Conservation (phyloP, 2,113 vertebrate genomes). For the Paratilapia polleni region DNA sequence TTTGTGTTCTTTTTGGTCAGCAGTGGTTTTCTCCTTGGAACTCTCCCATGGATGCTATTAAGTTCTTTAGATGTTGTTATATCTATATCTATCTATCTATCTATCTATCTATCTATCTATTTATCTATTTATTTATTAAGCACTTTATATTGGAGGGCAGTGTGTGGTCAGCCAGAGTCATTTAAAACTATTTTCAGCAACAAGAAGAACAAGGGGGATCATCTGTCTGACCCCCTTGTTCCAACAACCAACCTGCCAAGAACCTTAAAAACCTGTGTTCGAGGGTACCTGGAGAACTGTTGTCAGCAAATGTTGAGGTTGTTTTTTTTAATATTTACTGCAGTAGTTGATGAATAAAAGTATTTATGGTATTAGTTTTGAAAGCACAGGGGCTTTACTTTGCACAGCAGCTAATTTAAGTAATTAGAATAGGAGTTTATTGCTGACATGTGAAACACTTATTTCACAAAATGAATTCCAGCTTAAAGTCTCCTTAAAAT, state of each 20-base stretch:
- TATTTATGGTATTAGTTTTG: not conserved
- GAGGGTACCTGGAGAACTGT: not conserved
- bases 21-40: no score
- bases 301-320: not conserved
- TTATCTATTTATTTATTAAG: no score
- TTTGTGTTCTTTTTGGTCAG: no score
- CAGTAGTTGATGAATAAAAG: not conserved
- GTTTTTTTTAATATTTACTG: not conserved
- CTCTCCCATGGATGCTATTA: no score
- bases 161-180: not conserved
- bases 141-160: no score
- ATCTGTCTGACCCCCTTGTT: not conserved
- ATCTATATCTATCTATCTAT: no score
- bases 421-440: not conserved
- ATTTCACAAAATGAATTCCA: not conserved
- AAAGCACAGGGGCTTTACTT: not conserved
- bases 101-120: no score
- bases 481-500: no score
- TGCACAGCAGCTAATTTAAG: not conserved
- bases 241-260: not conserved
- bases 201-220: not conserved
- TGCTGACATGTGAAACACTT: not conserved
- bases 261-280: not conserved
- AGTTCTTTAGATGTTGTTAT: no score
- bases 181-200: not conserved